Evolutionary conservation across 2,797 vertebrate species (phyloP).

Genomic region (Ispidina lecontei): DNA sequence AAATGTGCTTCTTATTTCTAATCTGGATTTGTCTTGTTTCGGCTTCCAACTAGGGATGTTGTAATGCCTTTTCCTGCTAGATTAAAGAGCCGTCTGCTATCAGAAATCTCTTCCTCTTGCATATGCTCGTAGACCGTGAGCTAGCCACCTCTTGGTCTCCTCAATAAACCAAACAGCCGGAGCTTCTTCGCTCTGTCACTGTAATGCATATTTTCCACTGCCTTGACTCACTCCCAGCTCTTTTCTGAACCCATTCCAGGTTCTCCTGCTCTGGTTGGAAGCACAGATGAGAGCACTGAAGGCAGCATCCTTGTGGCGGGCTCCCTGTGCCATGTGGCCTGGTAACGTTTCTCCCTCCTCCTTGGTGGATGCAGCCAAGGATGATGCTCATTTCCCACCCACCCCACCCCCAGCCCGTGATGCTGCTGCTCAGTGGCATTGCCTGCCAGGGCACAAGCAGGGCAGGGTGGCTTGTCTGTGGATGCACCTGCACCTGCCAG

Average conservation of each 20-base stretch:
- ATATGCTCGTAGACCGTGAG: conserved; percentile 47
- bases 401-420: too few relatives aligned
- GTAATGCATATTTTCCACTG: conserved; percentile 64
- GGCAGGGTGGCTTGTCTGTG: rapidly evolving
- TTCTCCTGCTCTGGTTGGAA: conserved; percentile 24
- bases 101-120: conserved; percentile 56
- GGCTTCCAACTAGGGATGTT: conserved; percentile 54
- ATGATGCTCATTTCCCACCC: not conserved
- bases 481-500: not conserved
- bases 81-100: conserved; percentile 70
- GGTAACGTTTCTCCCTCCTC: not conserved
- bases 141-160: conserved; percentile 63
- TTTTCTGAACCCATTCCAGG: conserved; percentile 51
- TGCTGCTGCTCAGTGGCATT: not conserved
- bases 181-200: conserved; percentile 59
- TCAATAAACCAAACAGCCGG: conserved; percentile 63
- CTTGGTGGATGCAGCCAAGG: conserved; percentile 3
- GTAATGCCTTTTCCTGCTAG: conserved; percentile 70
- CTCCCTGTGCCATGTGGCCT: conserved; percentile 1
- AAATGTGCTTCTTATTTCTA: conserved; percentile 69
- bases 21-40: conserved; percentile 68
- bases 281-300: not conserved
- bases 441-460: not conserved
- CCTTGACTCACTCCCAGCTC: conserved; percentile 60
- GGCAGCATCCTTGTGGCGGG: not conserved